phyloP scores from a whole-genome alignment of 2,888 invertebrate genomes.

The Cantharis rustica region DNA sequence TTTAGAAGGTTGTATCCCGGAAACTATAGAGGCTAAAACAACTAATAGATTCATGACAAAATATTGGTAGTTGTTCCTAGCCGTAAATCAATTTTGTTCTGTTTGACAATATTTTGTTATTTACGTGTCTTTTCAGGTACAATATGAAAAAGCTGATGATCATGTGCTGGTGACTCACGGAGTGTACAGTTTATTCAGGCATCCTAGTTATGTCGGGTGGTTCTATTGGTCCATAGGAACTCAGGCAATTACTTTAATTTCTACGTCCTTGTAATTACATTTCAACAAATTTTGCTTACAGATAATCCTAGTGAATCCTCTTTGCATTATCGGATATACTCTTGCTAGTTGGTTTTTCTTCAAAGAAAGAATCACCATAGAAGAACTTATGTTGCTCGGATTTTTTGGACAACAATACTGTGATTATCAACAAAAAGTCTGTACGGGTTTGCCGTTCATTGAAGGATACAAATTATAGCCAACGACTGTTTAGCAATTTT shows the following conservation, averaged over 20 bases:
- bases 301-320: slow-evolving; percentile 86
- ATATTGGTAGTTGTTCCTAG: too few species aligned
- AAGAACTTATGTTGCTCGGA: slow-evolving; percentile 85
- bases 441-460: slow-evolving; percentile 89
- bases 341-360: slow-evolving; percentile 92
- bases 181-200: slow-evolving; percentile 82
- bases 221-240: slow-evolving; percentile 99
- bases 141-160: slow-evolving; percentile 76
- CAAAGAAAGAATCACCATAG: slow-evolving; percentile 80
- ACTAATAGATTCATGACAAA: too few species aligned
- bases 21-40: too few species aligned
- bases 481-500: slow-evolving; percentile 22
- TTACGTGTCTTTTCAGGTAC: slow-evolving; percentile 62
- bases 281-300: slow-evolving; percentile 53
- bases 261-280: not conserved
- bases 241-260: slow-evolving; percentile 66
- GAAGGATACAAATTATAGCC: slow-evolving; percentile 67
- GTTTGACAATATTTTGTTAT: not conserved
- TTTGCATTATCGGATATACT: slow-evolving; percentile 82
- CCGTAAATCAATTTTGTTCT: too few species aligned
- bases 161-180: slow-evolving; percentile 90
- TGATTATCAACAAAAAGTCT: slow-evolving; percentile 81
- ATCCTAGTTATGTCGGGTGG: slow-evolving; percentile 99
- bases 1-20: too few species aligned
- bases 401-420: slow-evolving; percentile 92